Percentiles rank a stretch among this genome's conserved stretches.
Conservation (phyloP, 2,888 invertebrate genomes). For the Odontothrips loti region DNA sequence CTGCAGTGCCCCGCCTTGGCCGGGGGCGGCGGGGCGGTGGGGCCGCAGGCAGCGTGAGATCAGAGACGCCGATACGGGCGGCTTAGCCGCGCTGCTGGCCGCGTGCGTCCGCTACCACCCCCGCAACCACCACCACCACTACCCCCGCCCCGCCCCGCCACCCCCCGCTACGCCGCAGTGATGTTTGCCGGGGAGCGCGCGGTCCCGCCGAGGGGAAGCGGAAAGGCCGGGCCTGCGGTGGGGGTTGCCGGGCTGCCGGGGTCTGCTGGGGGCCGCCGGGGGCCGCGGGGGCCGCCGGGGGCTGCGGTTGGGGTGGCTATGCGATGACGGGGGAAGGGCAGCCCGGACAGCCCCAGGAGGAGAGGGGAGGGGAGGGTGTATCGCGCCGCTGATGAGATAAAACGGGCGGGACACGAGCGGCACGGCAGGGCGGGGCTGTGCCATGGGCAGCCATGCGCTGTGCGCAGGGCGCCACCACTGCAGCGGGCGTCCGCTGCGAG, state of each 20-base stretch:
- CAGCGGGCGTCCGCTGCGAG: no score
- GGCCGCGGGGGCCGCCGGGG: background rate
- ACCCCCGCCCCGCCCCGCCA: background rate
- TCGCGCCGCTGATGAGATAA: no score
- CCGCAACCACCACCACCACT: no score
- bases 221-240: background rate
- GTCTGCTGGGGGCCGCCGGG: background rate
- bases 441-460: no score
- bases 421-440: no score
- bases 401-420: no score
- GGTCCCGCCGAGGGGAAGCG: background rate
- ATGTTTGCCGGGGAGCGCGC: background rate
- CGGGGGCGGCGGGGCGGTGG: background rate
- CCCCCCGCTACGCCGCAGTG: background rate
- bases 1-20: background rate
- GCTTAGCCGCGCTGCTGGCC: background rate
- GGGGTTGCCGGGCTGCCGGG: background rate
- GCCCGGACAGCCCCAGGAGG: no score
- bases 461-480: background rate
- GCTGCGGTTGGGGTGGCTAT: background rate
- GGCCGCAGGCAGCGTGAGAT: background rate
- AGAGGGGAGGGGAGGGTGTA: no score
- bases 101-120: background rate
- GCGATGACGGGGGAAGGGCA: background rate
- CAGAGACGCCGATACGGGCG: background rate